Evolutionary conservation across 1,140 invertebrate species (phyloP), one percentile per base, ranked within the genome.

Genomic region (Drosophila carrolli): DNA sequence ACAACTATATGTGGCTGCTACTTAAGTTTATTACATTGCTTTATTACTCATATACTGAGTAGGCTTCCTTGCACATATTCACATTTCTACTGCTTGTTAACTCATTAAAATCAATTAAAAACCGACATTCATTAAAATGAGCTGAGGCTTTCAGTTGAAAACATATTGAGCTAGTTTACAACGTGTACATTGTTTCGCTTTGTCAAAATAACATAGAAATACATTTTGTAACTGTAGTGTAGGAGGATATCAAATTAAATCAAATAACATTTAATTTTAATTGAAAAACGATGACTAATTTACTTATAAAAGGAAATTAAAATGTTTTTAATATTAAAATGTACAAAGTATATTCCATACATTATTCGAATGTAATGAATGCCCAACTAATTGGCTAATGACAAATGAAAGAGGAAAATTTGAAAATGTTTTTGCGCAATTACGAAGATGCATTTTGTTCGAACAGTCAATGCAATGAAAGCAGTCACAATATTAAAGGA

Each of bases 331-430:
- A 23, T 11, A 1, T 11, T 37, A 11, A n/a, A n/a, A 48, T 29
- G 16, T 29, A n/a, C 43, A n/a, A 44, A 41, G 29, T 8, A 8
- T 8, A 8, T 7, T 0, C 7, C 1, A 2, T 32, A 7, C 32
- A 41, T 62, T 13, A 14, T 54, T 11, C 7, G 5, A 59, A 59
- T 29, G 58, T 13, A 32, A 59, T 62, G 27, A 7, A 59, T 59
- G 27, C 32, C 41, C 41, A 14, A 59, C 59, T 62, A 62, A 62
- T 62, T 59, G 54, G 19, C 19, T 37, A 41, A 32, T 59, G 60
- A 62, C n/a, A 13, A 27, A 16, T 54, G 10, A 16, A 13, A n/a
- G 10, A 14, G 13, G n/a, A 11, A 29, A 13, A 40, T 56, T 32
- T 41, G 23, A 14, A 40, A 13, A 40, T 57, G 40, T 29, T 27